phyloP scores from a whole-genome alignment of 2,888 invertebrate species.

The Cataglyphis livida region DNA sequence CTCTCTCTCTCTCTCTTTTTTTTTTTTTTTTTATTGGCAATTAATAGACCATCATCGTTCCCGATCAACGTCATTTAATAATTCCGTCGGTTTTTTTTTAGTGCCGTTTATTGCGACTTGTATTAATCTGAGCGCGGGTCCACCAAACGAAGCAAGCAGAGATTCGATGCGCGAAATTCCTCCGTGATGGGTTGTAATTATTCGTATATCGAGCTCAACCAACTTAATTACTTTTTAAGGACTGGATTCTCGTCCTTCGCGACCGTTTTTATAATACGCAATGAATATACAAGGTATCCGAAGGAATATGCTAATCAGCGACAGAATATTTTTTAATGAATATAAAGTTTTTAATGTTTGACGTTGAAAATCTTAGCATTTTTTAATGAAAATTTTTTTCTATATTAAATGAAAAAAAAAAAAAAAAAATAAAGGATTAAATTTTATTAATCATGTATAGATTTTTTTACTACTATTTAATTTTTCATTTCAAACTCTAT shows the following conservation, averaged over 20 bases:
- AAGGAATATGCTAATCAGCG: conserved; percentile 20
- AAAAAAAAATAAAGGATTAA: neutral
- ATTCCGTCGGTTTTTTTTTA: conserved; percentile 51
- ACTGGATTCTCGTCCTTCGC: neutral
- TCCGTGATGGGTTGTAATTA: conserved; percentile 49
- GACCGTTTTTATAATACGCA: conserved; percentile 44
- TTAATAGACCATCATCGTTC: conserved; percentile 76
- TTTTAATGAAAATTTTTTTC: conserved; percentile 4
- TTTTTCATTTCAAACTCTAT: neutral
- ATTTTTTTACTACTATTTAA: neutral
- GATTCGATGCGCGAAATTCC: conserved; percentile 62
- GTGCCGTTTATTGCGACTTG: conserved; percentile 22
- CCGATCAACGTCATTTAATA: conserved; percentile 49
- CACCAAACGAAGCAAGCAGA: conserved; percentile 33
- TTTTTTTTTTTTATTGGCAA: conserved; percentile 60
- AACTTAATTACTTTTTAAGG: conserved; percentile 48
- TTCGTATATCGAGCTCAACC: conserved; percentile 32
- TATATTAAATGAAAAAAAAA: neutral
- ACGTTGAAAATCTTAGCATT: conserved; percentile 3
- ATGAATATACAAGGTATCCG: conserved; percentile 49
- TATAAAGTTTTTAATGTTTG: conserved; percentile 34
- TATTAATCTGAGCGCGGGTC: conserved; percentile 47
- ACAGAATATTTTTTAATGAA: conserved; percentile 25
- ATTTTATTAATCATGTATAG: neutral
- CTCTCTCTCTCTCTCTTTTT: neutral